Evolutionary conservation across 2,113 vertebrate species (phyloP).

Genomic region (Illadopsis cleaveri): DNA sequence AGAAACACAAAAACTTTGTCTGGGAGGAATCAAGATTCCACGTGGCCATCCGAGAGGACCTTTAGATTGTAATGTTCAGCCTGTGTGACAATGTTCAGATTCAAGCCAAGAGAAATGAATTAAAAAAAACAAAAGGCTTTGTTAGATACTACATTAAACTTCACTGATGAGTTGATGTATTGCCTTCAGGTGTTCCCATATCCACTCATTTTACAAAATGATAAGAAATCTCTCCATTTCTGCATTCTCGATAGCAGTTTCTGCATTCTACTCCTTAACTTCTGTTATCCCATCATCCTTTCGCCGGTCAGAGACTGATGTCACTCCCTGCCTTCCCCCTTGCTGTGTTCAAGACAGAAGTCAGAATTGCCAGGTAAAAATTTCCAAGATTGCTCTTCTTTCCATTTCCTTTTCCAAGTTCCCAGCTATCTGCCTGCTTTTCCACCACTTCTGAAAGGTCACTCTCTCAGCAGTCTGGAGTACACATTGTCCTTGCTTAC

Average conservation of each 20-base stretch:
- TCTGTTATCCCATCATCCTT: not conserved
- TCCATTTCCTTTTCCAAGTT: not conserved
- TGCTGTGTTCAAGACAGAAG: rapidly evolving
- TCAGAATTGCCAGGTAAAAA: not conserved
- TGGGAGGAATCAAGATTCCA: not conserved
- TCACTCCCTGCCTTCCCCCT: not conserved
- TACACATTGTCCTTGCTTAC: not conserved
- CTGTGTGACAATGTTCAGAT: not conserved
- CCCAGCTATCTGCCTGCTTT: conserved; percentile 9
- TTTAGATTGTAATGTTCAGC: not conserved
- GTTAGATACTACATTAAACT: not conserved
- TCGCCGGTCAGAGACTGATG: not conserved
- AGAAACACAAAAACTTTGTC: not conserved
- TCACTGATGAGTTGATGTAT: not conserved
- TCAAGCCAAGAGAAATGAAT: not conserved
- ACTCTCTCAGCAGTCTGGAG: not conserved
- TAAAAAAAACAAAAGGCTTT: not conserved
- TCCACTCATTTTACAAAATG: not conserved
- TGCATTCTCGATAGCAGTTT: not conserved
- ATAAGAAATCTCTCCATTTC: not conserved
- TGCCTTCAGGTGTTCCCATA: not conserved
- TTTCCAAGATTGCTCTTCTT: not conserved
- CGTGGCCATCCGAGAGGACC: not conserved
- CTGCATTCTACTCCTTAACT: not conserved
- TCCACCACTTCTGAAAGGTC: conserved; percentile 21